Percentiles rank a stretch among this genome's conserved stretches.
These are phyloP conservation scores for Phyllotreta cruciferae DNA, from an alignment of 2,888 invertebrate genomes.

Conservation along the genomic window DNA sequence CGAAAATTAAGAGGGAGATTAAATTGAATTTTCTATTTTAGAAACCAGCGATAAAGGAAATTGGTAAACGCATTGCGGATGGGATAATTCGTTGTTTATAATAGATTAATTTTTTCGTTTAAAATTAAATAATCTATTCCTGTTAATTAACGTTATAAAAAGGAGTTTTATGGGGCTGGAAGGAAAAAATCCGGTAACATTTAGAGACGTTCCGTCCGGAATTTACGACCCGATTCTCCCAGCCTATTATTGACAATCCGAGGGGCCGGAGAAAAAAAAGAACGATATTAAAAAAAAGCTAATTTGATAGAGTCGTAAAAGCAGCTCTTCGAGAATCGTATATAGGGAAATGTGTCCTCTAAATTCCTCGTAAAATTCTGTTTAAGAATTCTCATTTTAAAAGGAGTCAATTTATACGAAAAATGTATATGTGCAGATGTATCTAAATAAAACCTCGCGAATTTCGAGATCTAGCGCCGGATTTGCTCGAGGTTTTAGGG, in stretches of 20 bases:
- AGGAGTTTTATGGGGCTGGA: no score
- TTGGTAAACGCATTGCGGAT: no score
- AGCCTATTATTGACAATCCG: constrained; percentile 24
- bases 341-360: constrained; percentile 27
- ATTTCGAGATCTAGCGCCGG: constrained; percentile 9
- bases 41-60: constrained; percentile 4
- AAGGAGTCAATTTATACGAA: constrained; percentile 23
- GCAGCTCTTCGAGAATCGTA: constrained; percentile 25
- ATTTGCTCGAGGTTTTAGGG: constrained; percentile 5
- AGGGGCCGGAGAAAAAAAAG: constrained; percentile 7
- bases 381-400: constrained; percentile 19
- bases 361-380: constrained; percentile 28
- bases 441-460: constrained; percentile 15
- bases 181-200: no score
- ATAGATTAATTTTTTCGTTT: no score
- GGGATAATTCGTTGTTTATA: no score
- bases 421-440: constrained; percentile 11
- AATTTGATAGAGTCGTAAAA: constrained; percentile 32
- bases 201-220: background rate
- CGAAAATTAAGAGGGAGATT: constrained; percentile 6
- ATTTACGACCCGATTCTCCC: constrained; percentile 13
- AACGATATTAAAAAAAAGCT: constrained; percentile 26
- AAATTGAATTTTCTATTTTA: constrained; percentile 21
- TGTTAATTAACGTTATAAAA: no score
- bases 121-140: no score